Percentiles rank a stretch among this genome's conserved stretches.
These are phyloP conservation scores for Chiloscyllium punctatum DNA, from an alignment of 2,797 vertebrate genomes.

Conservation along the genomic window DNA sequence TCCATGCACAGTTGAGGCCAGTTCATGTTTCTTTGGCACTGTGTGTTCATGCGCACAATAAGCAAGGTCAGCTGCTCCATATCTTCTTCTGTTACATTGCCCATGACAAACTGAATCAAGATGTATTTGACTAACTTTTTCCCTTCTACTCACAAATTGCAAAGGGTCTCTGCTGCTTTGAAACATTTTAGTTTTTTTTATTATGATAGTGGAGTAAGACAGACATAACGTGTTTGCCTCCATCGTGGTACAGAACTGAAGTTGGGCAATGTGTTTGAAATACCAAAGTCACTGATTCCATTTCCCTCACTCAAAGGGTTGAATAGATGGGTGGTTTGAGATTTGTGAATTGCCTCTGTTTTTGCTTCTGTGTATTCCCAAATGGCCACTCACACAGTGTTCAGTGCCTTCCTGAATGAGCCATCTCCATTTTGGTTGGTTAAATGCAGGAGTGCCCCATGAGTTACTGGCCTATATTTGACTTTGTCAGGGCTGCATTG, in stretches of 20 bases:
- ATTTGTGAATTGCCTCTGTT: background rate
- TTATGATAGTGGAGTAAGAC: no score
- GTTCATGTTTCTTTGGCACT: background rate
- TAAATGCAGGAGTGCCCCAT: background rate
- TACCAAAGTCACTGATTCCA: background rate
- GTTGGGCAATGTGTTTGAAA: background rate
- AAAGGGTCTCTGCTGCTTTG: background rate
- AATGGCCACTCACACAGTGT: background rate
- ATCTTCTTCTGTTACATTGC: background rate
- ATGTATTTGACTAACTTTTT: background rate
- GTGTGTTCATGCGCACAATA: background rate
- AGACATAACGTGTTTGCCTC: background rate
- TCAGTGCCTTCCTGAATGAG: background rate
- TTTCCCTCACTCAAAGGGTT: background rate
- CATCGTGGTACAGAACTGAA: no score
- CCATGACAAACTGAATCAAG: background rate
- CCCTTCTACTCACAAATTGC: background rate
- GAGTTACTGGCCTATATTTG: background rate
- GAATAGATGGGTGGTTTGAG: background rate
- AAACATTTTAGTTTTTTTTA: background rate
- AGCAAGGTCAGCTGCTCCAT: background rate
- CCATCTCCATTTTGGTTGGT: background rate
- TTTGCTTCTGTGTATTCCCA: background rate
- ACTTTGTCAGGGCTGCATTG: background rate
- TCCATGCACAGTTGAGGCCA: background rate